These are phyloP conservation scores for Drosophila flavopinicola DNA, from an alignment of 2,888 invertebrate genomes.

Conservation along the genomic window DNA sequence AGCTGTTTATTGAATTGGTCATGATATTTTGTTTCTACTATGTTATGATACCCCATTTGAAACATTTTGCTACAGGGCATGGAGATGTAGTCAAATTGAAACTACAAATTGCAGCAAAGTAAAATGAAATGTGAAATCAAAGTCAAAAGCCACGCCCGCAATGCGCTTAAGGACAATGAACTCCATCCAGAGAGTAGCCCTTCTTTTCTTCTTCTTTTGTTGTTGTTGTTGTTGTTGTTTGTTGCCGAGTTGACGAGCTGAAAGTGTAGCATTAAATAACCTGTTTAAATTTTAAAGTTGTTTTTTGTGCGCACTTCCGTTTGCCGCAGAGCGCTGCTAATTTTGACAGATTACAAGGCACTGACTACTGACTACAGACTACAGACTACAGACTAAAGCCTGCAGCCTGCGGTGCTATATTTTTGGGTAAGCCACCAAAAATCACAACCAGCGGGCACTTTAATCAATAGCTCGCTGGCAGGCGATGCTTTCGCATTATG, in stretches of 20 bases:
- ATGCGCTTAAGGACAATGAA: constrained; percentile 57
- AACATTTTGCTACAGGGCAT: constrained; percentile 17
- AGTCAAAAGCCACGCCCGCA: constrained; percentile 56
- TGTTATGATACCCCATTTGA: too few species aligned
- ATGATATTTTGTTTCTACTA: too few species aligned
- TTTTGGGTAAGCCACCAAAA: constrained; percentile 56
- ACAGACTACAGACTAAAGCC: too few species aligned
- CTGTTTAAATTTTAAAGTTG: constrained; percentile 58
- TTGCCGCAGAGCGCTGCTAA: constrained; percentile 60
- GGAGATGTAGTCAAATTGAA: constrained; percentile 26
- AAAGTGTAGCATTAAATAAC: constrained; percentile 63
- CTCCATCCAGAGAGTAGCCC: constrained; percentile 27
- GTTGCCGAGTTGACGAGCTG: constrained; percentile 5
- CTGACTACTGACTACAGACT: too few species aligned
- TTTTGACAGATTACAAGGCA: constrained; percentile 80
- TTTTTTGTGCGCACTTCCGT: constrained; percentile 71
- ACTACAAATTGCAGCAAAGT: constrained; percentile 39
- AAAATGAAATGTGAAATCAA: constrained; percentile 44
- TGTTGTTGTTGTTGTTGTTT: neutral
- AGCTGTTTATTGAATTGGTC: too few species aligned
- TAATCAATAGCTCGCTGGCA: constrained; percentile 67
- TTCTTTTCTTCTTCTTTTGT: neutral
- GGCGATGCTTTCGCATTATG: constrained; percentile 34
- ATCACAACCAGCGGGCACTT: constrained; percentile 40
- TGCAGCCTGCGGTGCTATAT: constrained; percentile 23